phyloP scores from a whole-genome alignment of 2,888 invertebrate genomes.

The Ennomos quercinarius region DNA sequence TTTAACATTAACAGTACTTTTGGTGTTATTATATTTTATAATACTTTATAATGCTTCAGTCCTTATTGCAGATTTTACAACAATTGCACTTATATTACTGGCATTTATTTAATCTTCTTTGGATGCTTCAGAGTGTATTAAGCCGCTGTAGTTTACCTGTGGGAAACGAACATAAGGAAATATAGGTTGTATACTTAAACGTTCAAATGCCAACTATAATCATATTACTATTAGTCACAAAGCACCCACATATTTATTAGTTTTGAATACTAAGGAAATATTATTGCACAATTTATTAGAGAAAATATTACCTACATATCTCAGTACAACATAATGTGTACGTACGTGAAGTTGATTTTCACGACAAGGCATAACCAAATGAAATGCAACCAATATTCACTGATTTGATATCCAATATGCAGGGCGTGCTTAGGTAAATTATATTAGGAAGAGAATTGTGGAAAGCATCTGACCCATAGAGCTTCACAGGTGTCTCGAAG shows the following conservation, averaged over 20 bases:
- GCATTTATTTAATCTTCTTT: slow-evolving; percentile 42
- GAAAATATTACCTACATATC: too few species aligned
- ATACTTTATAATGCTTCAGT: slow-evolving; percentile 37
- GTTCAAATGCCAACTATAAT: background rate
- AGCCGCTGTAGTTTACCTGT: slow-evolving; percentile 37
- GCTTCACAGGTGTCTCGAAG: too few species aligned
- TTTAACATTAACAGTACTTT: slow-evolving; percentile 39
- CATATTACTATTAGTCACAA: slow-evolving; percentile 2
- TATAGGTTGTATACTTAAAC: background rate
- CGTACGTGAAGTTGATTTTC: too few species aligned
- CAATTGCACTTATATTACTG: slow-evolving; percentile 35
- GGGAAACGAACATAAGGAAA: slow-evolving; percentile 1
- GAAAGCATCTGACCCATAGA: too few species aligned
- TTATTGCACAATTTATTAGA: too few species aligned
- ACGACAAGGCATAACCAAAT: too few species aligned
- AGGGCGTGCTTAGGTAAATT: too few species aligned
- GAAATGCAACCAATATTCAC: too few species aligned
- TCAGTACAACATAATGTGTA: too few species aligned
- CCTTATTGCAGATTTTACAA: slow-evolving; percentile 31
- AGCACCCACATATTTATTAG: slow-evolving; percentile 3
- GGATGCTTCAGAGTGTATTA: slow-evolving; percentile 40
- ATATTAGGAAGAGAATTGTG: too few species aligned
- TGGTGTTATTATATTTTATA: slow-evolving; percentile 44
- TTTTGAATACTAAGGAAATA: background rate
- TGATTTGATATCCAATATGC: too few species aligned